Percentiles rank a stretch among this genome's conserved stretches.
These are phyloP conservation scores for Mylabris phalerata DNA, from an alignment of 1,140 invertebrate species.

Conservation along the genomic window DNA sequence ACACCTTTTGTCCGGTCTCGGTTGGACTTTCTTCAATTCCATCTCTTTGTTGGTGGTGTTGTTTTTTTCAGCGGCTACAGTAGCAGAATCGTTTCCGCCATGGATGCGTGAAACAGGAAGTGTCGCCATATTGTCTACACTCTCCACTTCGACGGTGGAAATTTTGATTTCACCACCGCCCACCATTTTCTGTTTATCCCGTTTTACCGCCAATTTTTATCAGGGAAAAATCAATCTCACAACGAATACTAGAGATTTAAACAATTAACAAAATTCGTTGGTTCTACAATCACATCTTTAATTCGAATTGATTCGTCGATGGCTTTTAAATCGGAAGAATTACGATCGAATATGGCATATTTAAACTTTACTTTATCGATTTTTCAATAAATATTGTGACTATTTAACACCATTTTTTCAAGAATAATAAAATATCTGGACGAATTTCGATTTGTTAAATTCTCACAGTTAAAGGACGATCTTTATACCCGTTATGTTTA, in stretches of 20 bases:
- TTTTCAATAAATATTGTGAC: too few species aligned
- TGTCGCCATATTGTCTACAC: conserved; percentile 77
- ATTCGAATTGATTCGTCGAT: not conserved
- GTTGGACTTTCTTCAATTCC: conserved; percentile 76
- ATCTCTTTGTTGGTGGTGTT: conserved; percentile 78
- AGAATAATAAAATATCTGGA: not conserved
- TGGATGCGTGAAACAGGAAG: conserved; percentile 56
- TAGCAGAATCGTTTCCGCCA: conserved; percentile 20
- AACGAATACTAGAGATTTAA: conserved; percentile 12
- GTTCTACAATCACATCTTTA: conserved; percentile 9
- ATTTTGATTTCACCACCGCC: conserved; percentile 74
- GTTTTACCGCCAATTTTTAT: not conserved
- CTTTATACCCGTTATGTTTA: conserved; percentile 6
- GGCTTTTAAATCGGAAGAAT: conserved; percentile 1
- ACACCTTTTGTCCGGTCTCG: conserved; percentile 73
- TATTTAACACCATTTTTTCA: too few species aligned
- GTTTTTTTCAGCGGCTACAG: conserved; percentile 47
- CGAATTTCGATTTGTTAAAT: conserved; percentile 1
- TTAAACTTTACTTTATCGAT: not conserved
- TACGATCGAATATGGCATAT: conserved; percentile 2
- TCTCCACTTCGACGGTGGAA: conserved; percentile 74
- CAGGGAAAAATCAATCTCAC: not conserved
- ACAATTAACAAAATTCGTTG: conserved; percentile 13
- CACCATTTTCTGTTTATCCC: conserved; percentile 43
- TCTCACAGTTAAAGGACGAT: conserved; percentile 7